phyloP scores from a whole-genome alignment of 1,140 invertebrate species.

The Papilio aristodemus region DNA sequence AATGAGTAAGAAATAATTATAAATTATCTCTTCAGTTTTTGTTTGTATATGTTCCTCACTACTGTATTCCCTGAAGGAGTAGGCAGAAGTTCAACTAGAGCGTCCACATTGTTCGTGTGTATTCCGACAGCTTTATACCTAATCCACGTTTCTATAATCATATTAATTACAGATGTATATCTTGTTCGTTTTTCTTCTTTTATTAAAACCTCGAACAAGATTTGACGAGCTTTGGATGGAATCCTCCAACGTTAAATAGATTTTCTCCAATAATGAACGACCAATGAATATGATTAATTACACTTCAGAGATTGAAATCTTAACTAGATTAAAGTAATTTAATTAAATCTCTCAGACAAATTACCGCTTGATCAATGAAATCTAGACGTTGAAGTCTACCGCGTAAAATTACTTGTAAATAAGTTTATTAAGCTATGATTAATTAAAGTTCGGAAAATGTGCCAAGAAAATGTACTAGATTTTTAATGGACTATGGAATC shows the following conservation, averaged over 20 bases:
- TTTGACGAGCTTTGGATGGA: slow-evolving; percentile 63
- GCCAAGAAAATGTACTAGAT: too few relatives aligned
- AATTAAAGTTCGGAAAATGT: not conserved
- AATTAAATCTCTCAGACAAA: slow-evolving; percentile 16
- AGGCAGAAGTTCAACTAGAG: too few relatives aligned
- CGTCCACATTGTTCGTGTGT: too few relatives aligned
- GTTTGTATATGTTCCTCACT: too few relatives aligned
- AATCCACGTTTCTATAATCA: too few relatives aligned
- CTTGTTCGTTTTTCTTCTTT: not conserved
- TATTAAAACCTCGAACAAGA: not conserved
- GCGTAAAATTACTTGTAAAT: not conserved
- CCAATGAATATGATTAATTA: slow-evolving; percentile 68
- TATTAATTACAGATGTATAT: too few relatives aligned
- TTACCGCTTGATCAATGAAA: slow-evolving; percentile 1
- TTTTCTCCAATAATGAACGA: slow-evolving; percentile 44
- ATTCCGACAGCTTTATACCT: too few relatives aligned
- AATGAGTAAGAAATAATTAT: too few relatives aligned
- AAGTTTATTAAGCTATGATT: not conserved
- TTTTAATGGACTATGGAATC: too few relatives aligned
- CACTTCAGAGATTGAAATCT: slow-evolving; percentile 47
- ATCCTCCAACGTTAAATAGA: slow-evolving; percentile 58
- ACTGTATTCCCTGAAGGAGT: too few relatives aligned
- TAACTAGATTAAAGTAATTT: slow-evolving; percentile 1
- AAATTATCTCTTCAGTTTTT: too few relatives aligned
- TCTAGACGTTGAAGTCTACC: not conserved